Percentiles rank a stretch among this genome's conserved stretches.
Evolutionary conservation across 2,888 invertebrate genomes (phyloP).

Genomic region (Zygogramma bicolorata): DNA sequence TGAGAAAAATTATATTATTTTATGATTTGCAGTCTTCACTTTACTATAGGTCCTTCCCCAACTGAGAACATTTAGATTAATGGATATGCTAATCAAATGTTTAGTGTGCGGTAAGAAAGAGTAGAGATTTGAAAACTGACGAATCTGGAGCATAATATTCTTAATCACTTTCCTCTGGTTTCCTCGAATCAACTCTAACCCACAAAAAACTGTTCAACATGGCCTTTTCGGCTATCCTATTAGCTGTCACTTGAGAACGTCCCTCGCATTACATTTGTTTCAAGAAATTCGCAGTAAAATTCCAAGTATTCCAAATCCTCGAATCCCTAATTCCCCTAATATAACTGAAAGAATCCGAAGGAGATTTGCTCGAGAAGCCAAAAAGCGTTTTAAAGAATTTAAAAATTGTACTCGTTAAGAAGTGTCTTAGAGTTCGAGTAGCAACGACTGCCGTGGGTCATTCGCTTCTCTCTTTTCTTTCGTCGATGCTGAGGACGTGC

Average conservation of each 20-base stretch:
- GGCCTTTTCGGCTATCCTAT: conserved; percentile 14
- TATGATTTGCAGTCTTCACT: no score
- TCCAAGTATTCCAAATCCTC: conserved; percentile 42
- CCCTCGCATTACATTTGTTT: conserved; percentile 48
- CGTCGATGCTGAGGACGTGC: conserved; percentile 18
- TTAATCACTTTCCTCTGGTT: no score
- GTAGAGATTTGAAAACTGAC: no score
- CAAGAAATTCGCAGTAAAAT: conserved; percentile 39
- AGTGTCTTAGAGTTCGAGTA: conserved; percentile 21
- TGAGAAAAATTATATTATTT: no score
- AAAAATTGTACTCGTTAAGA: conserved; percentile 66
- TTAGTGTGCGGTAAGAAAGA: no score
- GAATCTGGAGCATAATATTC: no score
- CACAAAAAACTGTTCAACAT: background rate
- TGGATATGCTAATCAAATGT: no score
- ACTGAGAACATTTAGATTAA: no score
- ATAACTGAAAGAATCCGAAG: conserved; percentile 51
- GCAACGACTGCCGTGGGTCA: background rate
- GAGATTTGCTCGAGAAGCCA: conserved; percentile 62
- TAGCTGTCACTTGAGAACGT: conserved; percentile 38
- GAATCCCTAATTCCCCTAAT: conserved; percentile 58
- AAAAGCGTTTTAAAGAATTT: conserved; percentile 62
- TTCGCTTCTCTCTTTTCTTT: background rate
- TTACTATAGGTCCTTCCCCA: no score
- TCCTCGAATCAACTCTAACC: no score